Evolutionary conservation across 2,888 invertebrate genomes (phyloP), one percentile per base, ranked within the genome.

Genomic region (Callyntrura guangdongensis): DNA sequence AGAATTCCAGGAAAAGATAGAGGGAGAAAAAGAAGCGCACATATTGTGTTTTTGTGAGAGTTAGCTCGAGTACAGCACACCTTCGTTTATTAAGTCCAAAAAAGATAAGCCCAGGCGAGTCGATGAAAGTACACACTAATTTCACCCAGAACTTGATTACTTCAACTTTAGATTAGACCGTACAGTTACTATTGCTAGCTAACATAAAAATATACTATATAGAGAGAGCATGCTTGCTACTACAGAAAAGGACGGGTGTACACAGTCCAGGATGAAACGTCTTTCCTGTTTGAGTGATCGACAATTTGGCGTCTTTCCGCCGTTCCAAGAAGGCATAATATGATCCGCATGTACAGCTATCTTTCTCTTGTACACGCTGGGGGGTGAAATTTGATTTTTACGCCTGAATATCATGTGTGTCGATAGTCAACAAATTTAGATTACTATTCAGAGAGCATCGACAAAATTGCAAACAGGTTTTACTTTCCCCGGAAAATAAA

Each of bases 231-330:
- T 1, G 8, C 3, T 36, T 36, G 36, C 36, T 69, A 22, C 11
- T 11, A 12, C 1, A 25, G 2, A 5, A 45, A 17, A 45, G 6
- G 20, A 45, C 6, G 69, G n/a, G 69, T n/a, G n/a, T n/a, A n/a
- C n/a, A n/a, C n/a, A n/a, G n/a, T n/a, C n/a, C n/a, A n/a, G n/a
- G n/a, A n/a, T n/a, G n/a, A n/a, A n/a, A n/a, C n/a, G n/a, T n/a
- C 36, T 14, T 84, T 72, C 79, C 82, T 82, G 74, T 56, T 77
- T 61, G 69, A 84, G 84, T 83, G 84, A 89, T 89, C 53, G 74
- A 79, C 77, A 53, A 77, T 77, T 77, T 77, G 49, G 53, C 53
- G 22, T 36, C 53, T 25, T 61, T 77, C 77, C n/a, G 2, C n/a
- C 61, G 2, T 67, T 77, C n/a, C 25, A n/a, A 53, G 53, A 77